Base-by-base conservation (phyloP, 2,888 invertebrate genomes). In the Pheosia gnoma region DNA sequence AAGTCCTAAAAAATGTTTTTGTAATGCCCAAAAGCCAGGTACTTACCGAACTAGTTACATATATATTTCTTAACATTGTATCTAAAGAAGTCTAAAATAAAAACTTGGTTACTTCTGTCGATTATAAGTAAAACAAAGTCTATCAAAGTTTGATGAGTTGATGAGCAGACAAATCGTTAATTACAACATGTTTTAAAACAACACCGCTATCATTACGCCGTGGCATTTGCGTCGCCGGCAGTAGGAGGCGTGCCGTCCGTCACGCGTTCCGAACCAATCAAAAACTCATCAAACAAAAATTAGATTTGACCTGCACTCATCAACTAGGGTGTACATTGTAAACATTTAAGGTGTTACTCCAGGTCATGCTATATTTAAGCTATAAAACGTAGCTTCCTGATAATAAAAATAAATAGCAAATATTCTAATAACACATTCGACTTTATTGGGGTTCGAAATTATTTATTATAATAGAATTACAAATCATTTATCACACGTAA, bases 221-320 rank as follows among this genome's bases (percentile, higher is more conserved):
- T 60, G 59, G 43, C 54, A 45, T 58, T 58, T 56, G 39, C 56
- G 62, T 36, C 58, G 61, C 58, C 13, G 45, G 38, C 57, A 51
- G 47, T 60, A 56, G 25, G 51, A 25, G 9, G 25, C 51, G 7
- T 11, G n/a, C 49, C 49, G 39, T 37, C 25, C 65, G 63, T 68
- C 72, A 71, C 70, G 73, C 60, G 66, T 63, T 60, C 52, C 65
- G 63, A 77, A 69, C 80, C 81, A 83, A 85, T 86, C 85, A 82
- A 80, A 83, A 80, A 79, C 70, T 63, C 79, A 85, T 86, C 83
- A 83, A 61, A 66, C 59, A 60, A 64, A 78, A 79, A 81, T 80
- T 82, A 75, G 72, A 73, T 78, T 74, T 75, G 79, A 81, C 73
- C 74, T 72, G 61, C 68, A 62, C 68, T 69, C 68, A 68, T 75